Evolutionary conservation across 2,113 vertebrate genomes (phyloP).

Genomic region (Phainopepla nitens): DNA sequence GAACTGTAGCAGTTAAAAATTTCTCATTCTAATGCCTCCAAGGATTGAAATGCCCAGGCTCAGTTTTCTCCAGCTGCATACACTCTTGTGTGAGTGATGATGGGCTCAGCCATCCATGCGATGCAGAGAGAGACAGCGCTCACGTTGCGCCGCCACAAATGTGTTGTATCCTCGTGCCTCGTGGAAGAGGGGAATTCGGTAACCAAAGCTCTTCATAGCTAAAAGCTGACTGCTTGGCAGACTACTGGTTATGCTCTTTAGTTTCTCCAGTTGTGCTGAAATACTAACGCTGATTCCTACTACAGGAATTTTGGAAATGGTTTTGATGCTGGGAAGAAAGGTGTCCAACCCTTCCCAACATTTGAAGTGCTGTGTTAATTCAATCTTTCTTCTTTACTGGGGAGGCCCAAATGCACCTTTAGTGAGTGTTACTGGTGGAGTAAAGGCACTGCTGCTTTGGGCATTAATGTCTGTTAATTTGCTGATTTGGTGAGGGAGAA

Average conservation of each 20-base stretch:
- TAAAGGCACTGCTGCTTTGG: neutral
- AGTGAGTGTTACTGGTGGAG: neutral
- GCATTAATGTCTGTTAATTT: neutral
- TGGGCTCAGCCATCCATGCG: neutral
- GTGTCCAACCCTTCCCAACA: neutral
- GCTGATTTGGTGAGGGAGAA: neutral
- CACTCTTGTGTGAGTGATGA: neutral
- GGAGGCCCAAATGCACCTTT: neutral
- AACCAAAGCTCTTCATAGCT: neutral
- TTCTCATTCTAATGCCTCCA: neutral
- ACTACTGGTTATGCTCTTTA: neutral
- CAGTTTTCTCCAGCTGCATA: neutral
- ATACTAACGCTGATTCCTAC: neutral
- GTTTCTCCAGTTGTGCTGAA: neutral
- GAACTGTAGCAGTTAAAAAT: neutral
- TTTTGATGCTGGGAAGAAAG: neutral
- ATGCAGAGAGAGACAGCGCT: neutral
- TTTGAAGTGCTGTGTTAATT: neutral
- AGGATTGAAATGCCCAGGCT: neutral
- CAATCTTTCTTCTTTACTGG: neutral
- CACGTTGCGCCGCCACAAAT: neutral
- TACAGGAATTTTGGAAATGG: neutral
- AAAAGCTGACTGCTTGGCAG: neutral
- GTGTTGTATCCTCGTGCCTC: conserved; percentile 1
- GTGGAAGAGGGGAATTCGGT: neutral